Base-by-base conservation (phyloP, 2,888 invertebrate genomes). In the Myopa tessellatipennis region DNA sequence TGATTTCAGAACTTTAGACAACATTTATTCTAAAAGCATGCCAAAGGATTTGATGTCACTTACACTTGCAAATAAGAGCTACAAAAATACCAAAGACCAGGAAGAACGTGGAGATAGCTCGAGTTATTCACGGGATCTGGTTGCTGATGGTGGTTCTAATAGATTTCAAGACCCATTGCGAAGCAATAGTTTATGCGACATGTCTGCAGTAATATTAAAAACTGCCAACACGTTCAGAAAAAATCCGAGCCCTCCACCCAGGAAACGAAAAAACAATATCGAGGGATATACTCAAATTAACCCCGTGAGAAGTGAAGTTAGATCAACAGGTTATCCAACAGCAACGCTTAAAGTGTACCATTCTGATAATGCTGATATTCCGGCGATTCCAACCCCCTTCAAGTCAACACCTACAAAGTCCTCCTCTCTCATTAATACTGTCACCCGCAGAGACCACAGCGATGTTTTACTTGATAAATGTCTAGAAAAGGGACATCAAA, bases 91-190 rank as follows among this genome's bases (percentile, higher is more conserved):
- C 34, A 34, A 26, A 1, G 26, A 6, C 5, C 61, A 18, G 34
- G 34, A 26, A 18, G n/a, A 61, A 61, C 4, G 45, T 14, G 45
- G 12, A 68, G 38, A 77, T 67, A 50, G 77, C 58, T 86, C 87
- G 60, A 88, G 84, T 77, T 89, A 88, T 5, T 86, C 90, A 82
- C 89, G 89, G 88, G 90, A 91, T 85, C 86, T 90, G 1, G 36
- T 61, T 12, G 45, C 67, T 60, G 34, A 91, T 55, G 3, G 4
- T 36, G 55, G 40, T 83, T 91, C 91, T 89, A 92, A 92, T 85
- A 92, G 92, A 90, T 92, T 92, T 88, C 92, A 92, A 85, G 91
- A 92, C 26, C 84, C 83, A 60, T 83, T 83, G 50, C 84, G 87
- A 45, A 87, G 87, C 74, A 86, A 86, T 70, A 87, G 86, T 80